Percentiles rank a stretch among this genome's conserved stretches.
Conservation (phyloP, 2,888 invertebrate genomes). For the Pemphredon lugubris region DNA sequence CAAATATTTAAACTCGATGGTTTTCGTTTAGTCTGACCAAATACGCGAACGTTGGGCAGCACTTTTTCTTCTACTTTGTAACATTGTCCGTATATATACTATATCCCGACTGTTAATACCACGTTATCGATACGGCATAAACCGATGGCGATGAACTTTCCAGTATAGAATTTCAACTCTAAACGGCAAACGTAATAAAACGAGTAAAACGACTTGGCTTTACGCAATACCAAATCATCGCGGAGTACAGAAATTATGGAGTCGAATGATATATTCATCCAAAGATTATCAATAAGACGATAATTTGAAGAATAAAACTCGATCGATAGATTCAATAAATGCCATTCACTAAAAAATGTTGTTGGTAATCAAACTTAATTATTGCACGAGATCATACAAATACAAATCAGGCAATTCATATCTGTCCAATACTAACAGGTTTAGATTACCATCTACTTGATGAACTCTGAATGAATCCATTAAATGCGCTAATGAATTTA, state of each 20-base stretch:
- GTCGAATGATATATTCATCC: conserved; percentile 31
- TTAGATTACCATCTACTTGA: conserved; percentile 54
- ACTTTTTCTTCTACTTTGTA: conserved; percentile 44
- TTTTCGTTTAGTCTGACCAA: conserved; percentile 50
- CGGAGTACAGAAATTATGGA: conserved; percentile 32
- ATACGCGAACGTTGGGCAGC: conserved; percentile 55
- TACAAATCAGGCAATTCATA: conserved; percentile 31
- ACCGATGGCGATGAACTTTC: conserved; percentile 29
- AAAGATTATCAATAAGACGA: conserved; percentile 52
- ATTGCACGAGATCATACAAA: conserved; percentile 45
- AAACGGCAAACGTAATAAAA: conserved; percentile 27
- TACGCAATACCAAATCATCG: conserved; percentile 24
- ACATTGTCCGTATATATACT: conserved; percentile 29
- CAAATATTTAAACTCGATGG: conserved; percentile 50
- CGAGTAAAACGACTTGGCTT: conserved; percentile 24
- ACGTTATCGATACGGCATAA: conserved; percentile 36
- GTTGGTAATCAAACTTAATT: conserved; percentile 26
- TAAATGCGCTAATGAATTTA: conserved; percentile 47
- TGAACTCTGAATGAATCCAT: conserved; percentile 45
- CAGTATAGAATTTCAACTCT: conserved; percentile 24
- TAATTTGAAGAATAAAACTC: conserved; percentile 42
- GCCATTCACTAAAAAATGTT: conserved; percentile 17
- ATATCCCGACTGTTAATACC: conserved; percentile 40
- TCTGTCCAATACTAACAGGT: conserved; percentile 24
- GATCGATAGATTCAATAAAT: conserved; percentile 34